Evolutionary conservation across 2,888 invertebrate species (phyloP).

Genomic region (Dichetophora obliterata): DNA sequence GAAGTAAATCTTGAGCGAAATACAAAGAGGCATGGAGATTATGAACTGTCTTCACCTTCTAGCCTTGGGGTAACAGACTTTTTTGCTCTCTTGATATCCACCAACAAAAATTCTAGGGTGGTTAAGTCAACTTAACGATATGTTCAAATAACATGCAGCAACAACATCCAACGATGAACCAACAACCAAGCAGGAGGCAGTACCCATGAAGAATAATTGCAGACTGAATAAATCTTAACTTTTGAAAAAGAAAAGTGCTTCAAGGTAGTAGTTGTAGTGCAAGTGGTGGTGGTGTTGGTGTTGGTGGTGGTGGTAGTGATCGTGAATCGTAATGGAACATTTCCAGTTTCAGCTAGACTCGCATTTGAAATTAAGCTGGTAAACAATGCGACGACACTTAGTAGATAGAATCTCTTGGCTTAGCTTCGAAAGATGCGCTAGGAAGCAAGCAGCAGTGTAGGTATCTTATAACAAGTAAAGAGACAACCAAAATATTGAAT

Average conservation of each 20-base stretch:
- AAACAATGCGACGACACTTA: slow-evolving; percentile 9
- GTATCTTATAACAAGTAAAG: slow-evolving; percentile 1
- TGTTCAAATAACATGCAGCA: background rate
- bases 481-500: slow-evolving; percentile 28
- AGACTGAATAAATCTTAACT: slow-evolving; percentile 58
- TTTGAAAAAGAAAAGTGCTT: slow-evolving; percentile 41
- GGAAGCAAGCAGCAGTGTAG: background rate
- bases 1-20: background rate
- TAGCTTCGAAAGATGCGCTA: background rate
- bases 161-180: background rate
- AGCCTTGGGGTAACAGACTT: slow-evolving; percentile 47
- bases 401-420: background rate
- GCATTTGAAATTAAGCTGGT: slow-evolving; percentile 20
- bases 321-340: too few species aligned
- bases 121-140: slow-evolving; percentile 20
- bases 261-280: background rate
- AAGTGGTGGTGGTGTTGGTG: slow-evolving; percentile 9
- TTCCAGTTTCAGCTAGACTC: slow-evolving; percentile 12
- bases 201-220: slow-evolving; percentile 59
- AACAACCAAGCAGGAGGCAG: slow-evolving; percentile 35
- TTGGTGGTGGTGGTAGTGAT: too few species aligned
- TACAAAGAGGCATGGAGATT: slow-evolving; percentile 49
- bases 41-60: slow-evolving; percentile 61
- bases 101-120: slow-evolving; percentile 26
- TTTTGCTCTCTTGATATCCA: background rate